phyloP scores from a whole-genome alignment of 2,113 vertebrate genomes.

The Benitochromis conjunctus region DNA sequence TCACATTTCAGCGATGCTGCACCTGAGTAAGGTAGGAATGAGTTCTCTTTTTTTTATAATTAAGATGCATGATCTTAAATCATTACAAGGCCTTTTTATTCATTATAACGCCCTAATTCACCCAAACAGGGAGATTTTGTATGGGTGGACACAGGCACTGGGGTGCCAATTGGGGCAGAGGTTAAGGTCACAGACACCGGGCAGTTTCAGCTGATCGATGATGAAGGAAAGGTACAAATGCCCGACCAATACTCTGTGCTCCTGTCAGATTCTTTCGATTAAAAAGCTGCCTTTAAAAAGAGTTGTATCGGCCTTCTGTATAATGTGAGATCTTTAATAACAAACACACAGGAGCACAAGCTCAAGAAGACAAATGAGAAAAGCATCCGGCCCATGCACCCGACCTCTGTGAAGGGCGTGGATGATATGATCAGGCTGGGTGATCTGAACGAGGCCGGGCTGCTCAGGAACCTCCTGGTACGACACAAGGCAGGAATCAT shows the following conservation, averaged over 20 bases:
- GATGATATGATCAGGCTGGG: conserved; percentile 95
- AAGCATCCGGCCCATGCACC: conserved; percentile 83
- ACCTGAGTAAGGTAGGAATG: conserved; percentile 70
- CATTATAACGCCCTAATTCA: not conserved
- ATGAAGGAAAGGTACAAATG: conserved; percentile 88
- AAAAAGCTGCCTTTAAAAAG: not conserved
- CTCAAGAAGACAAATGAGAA: conserved; percentile 71
- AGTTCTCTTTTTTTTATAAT: not conserved
- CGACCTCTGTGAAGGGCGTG: conserved; percentile 83
- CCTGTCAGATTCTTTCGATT: not conserved
- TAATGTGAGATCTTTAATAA: not conserved
- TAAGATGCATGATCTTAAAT: not conserved
- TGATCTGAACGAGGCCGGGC: conserved; percentile 90
- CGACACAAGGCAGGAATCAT: conserved; percentile 88
- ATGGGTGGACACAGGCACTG: conserved; percentile 79
- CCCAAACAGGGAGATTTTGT: conserved; percentile 86
- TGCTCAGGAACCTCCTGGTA: conserved; percentile 91
- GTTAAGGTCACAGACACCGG: conserved; percentile 80
- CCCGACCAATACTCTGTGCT: not conserved
- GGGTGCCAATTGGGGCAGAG: conserved; percentile 84
- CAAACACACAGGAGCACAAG: conserved; percentile 82
- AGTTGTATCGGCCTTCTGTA: not conserved
- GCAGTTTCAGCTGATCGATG: conserved; percentile 84
- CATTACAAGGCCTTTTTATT: not conserved
- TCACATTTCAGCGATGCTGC: conserved; percentile 58